Conservation (phyloP, 2,113 vertebrate species). For the Gambusia holbrooki region DNA sequence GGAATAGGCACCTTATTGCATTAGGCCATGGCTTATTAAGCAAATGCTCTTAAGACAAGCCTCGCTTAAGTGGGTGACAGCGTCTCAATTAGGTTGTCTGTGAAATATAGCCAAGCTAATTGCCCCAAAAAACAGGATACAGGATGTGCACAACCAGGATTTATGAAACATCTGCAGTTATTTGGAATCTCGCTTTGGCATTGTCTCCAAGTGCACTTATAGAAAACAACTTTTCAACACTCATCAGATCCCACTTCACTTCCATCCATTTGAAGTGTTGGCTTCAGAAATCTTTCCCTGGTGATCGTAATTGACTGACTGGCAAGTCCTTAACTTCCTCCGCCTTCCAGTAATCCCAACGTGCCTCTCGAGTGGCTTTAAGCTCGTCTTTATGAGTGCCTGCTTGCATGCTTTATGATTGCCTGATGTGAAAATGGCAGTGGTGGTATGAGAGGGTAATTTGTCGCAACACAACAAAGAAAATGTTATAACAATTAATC, state of each 20-base stretch:
- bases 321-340: conserved; percentile 71
- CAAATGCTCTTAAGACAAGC: conserved; percentile 80
- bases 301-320: conserved; percentile 73
- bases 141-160: conserved; percentile 25
- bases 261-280: conserved; percentile 48
- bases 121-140: conserved; percentile 61
- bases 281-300: conserved; percentile 62
- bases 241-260: conserved; percentile 44
- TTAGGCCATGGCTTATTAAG: conserved; percentile 82
- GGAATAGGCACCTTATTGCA: conserved; percentile 82
- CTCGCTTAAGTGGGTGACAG: conserved; percentile 82
- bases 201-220: conserved; percentile 38
- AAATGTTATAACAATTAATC: conserved; percentile 84
- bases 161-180: conserved; percentile 31
- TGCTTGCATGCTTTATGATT: conserved; percentile 72
- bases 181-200: conserved; percentile 32
- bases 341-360: conserved; percentile 73
- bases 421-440: conserved; percentile 77
- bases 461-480: conserved; percentile 81
- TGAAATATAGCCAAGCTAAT: conserved; percentile 73
- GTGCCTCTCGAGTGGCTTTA: conserved; percentile 69
- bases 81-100: conserved; percentile 77
- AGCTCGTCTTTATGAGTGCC: conserved; percentile 74
- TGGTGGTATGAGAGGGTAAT: conserved; percentile 74
- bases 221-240: conserved; percentile 19